Conservation (phyloP, 2,888 invertebrate species). For the Drosophila seclusa region DNA sequence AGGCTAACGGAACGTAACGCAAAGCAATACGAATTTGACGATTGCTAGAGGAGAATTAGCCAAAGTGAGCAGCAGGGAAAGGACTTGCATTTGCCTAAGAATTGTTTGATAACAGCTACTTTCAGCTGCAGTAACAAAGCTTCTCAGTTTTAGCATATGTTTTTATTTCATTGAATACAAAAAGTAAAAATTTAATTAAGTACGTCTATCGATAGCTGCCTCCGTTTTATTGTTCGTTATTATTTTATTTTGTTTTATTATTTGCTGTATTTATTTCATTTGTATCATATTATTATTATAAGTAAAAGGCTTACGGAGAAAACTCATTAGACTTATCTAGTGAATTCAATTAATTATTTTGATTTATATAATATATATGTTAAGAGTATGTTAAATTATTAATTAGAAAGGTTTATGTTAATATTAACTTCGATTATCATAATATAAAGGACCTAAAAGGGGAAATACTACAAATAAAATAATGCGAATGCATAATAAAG, state of each 20-base stretch:
- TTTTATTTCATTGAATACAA: not conserved
- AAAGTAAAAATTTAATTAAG: too few relatives aligned
- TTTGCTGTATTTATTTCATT: not conserved
- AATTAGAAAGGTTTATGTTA: not conserved
- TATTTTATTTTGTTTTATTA: too few relatives aligned
- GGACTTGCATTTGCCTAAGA: not conserved
- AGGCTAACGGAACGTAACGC: not conserved
- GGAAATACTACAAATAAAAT: not conserved
- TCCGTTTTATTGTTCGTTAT: too few relatives aligned
- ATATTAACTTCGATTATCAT: too few relatives aligned
- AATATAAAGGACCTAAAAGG: too few relatives aligned
- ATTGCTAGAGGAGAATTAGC: not conserved
- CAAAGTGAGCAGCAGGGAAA: not conserved
- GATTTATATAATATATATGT: too few relatives aligned
- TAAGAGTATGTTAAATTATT: not conserved
- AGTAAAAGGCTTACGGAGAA: too few relatives aligned
- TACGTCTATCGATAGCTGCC: too few relatives aligned
- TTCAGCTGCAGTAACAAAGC: not conserved
- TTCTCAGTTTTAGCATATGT: not conserved
- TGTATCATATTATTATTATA: not conserved
- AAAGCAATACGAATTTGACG: not conserved
- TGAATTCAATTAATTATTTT: too few relatives aligned
- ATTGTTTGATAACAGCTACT: not conserved
- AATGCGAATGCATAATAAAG: not conserved
- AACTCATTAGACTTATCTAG: too few relatives aligned